Base-by-base conservation (phyloP, 2,797 vertebrate species). In the Mastacembelus armatus region DNA sequence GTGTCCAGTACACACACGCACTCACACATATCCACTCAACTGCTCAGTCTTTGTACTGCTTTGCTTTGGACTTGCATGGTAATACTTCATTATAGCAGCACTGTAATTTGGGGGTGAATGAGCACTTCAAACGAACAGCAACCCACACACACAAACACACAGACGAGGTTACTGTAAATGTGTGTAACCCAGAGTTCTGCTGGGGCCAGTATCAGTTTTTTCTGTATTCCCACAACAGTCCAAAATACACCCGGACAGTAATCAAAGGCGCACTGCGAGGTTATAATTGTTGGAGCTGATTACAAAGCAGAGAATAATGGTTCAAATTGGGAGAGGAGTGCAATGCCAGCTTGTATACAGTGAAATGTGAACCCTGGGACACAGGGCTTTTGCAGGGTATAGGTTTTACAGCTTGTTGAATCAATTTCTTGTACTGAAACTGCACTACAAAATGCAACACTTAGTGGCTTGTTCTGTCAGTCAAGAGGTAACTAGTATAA, bases 261-360 rank as follows among this genome's bases (percentile, higher is more conserved):
- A 93, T 94, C 90, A 91, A 87, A 78, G 89, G 80, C 78, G 50
- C 71, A 66, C 83, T 82, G 83, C 32, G 58, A 93, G 92, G 92
- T 92, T 95, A 94, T 96, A 95, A 96, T 94, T 94, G 95, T 95
- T 95, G 95, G 89, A 91, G 91, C 92, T 94, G 94, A 96, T 95
- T 95, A 96, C 93, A 96, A 95, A 91, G 90, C 80, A 78, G 80
- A 86, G 78, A 65, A 80, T 84, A 88, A 89, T 83, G 82, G 76
- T 65, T 85, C 69, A 80, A 81, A 89, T 78, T 82, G 82, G 69
- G 60, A 80, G 68, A 51, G 38, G 79, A 80, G 59, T 39, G 57
- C 56, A 47, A 77, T 49, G 72, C 82, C 81, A 84, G 82, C 68
- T 62, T 42, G 69, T 39, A 72, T 66, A 77, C 55, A 61, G 50